Percentiles rank a stretch among this genome's conserved stretches.
These are phyloP conservation scores for Meleagris gallopavo DNA, from an alignment of 2,113 vertebrate species.

Conservation along the genomic window DNA sequence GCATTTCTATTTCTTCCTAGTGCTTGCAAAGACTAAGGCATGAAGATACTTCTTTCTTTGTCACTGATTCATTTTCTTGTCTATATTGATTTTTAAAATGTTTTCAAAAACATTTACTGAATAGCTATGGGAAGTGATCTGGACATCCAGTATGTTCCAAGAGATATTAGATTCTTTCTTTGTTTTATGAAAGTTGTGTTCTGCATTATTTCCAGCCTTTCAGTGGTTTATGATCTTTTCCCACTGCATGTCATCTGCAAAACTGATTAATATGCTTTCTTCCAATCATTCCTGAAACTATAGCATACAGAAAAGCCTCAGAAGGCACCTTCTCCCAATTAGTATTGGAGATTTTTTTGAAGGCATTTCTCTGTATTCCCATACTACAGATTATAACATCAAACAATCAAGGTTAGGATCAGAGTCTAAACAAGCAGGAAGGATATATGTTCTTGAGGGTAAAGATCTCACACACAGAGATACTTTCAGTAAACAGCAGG, in stretches of 20 bases:
- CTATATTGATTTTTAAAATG: background rate
- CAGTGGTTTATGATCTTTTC: slow-evolving; percentile 36
- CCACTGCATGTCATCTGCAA: slow-evolving; percentile 50
- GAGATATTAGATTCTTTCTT: background rate
- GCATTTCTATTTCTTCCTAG: background rate
- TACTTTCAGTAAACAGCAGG: slow-evolving; percentile 50
- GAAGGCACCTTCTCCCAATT: slow-evolving; percentile 59
- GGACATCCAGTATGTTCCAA: background rate
- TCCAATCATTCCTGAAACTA: slow-evolving; percentile 41
- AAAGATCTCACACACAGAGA: slow-evolving; percentile 50
- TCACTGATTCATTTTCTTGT: background rate
- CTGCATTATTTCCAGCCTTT: background rate
- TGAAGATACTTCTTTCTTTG: background rate
- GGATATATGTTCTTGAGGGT: slow-evolving; percentile 49
- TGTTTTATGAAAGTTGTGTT: slow-evolving; percentile 19
- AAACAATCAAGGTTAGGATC: slow-evolving; percentile 64
- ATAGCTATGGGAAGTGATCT: background rate
- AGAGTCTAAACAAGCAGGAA: slow-evolving; percentile 59
- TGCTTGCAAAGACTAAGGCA: background rate
- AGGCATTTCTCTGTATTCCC: slow-evolving; percentile 43
- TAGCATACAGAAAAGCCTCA: slow-evolving; percentile 17
- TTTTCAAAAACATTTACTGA: slow-evolving; percentile 11
- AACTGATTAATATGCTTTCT: slow-evolving; percentile 57
- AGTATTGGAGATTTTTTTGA: background rate
- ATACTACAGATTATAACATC: slow-evolving; percentile 62